Percentiles rank a stretch among this genome's conserved stretches.
Conservation (phyloP, 2,888 invertebrate genomes). For the Drosophila merina region DNA sequence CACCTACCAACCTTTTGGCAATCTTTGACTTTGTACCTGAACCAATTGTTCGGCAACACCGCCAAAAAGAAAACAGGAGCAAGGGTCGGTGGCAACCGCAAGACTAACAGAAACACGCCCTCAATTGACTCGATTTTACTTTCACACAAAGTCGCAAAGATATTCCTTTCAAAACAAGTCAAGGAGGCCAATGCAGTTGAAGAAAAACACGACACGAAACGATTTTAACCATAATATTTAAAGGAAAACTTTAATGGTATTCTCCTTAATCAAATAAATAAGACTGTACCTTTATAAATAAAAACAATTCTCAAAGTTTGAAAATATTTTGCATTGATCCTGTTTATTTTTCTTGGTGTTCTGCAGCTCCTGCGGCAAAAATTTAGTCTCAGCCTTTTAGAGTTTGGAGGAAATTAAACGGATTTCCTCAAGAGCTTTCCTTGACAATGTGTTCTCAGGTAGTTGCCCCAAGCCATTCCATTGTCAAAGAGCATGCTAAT, state of each 20-base stretch:
- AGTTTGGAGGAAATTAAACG: conserved; percentile 64
- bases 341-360: conserved; percentile 22
- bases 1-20: conserved; percentile 36
- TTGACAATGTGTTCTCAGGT: conserved; percentile 36
- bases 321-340: background rate
- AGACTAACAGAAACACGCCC: conserved; percentile 67
- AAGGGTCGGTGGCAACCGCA: conserved; percentile 53
- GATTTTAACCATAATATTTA: background rate
- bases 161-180: conserved; percentile 2
- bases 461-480: conserved; percentile 18
- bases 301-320: background rate
- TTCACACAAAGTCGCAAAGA: conserved; percentile 51
- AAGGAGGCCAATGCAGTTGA: conserved; percentile 13
- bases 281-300: no score
- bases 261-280: background rate
- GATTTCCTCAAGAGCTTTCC: conserved; percentile 56
- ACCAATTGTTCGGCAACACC: conserved; percentile 44
- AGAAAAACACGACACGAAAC: background rate
- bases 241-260: background rate
- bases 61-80: conserved; percentile 26
- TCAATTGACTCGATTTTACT: conserved; percentile 70
- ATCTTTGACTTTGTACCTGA: conserved; percentile 49
- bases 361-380: conserved; percentile 22
- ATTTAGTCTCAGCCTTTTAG: conserved; percentile 28
- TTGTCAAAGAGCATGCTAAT: conserved; percentile 29